Conservation (phyloP, 2,113 vertebrate genomes). For the Pantherophis guttatus region DNA sequence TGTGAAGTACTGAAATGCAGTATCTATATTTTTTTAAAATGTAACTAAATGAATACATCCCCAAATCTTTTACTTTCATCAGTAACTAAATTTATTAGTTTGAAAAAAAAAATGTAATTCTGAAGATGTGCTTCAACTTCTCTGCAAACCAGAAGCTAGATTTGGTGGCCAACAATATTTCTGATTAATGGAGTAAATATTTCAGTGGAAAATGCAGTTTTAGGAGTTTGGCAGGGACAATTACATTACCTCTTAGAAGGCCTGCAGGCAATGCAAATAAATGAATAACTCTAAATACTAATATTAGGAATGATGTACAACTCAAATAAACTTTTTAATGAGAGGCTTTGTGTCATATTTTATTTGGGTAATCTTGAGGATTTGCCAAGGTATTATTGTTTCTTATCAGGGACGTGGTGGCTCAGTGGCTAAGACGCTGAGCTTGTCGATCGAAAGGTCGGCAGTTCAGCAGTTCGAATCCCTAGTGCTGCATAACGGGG, state of each 20-base stretch:
- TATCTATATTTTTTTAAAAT: not conserved
- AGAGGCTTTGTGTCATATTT: slow-evolving; percentile 42
- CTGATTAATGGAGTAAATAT: not conserved
- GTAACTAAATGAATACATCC: not conserved
- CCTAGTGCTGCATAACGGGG: no score
- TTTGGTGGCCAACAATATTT: not conserved
- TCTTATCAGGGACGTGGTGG: no score
- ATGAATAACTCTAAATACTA: slow-evolving; percentile 12
- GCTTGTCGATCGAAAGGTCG: no score
- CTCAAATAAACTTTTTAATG: not conserved
- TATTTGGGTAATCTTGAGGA: slow-evolving; percentile 52
- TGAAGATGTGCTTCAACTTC: not conserved
- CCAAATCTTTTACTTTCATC: not conserved
- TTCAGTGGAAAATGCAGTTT: not conserved
- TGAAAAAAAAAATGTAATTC: not conserved
- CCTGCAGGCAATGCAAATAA: slow-evolving; percentile 25
- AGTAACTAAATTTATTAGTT: not conserved
- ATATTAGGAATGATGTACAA: not conserved
- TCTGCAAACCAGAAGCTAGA: not conserved
- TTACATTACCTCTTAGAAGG: not conserved
- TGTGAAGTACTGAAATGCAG: not conserved
- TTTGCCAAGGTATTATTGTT: slow-evolving; percentile 46
- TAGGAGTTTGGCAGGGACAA: not conserved
- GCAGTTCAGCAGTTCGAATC: no score
- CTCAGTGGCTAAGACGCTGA: no score